Evolutionary conservation across 2,113 vertebrate genomes (phyloP), one percentile per base, ranked within the genome.

Genomic region (Ictidomys tridecemlineatus): DNA sequence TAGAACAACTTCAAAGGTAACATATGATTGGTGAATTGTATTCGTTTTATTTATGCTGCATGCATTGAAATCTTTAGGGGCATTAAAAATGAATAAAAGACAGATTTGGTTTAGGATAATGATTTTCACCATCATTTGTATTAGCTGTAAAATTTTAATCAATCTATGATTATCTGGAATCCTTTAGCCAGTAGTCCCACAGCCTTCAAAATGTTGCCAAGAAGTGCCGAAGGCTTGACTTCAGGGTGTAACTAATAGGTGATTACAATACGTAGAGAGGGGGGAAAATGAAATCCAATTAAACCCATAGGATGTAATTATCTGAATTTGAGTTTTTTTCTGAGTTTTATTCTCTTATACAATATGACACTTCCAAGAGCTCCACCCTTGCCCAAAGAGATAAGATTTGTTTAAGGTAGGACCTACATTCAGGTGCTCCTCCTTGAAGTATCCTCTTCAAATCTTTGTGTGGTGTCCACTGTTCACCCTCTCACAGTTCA

Each of bases 71-170:
- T 76, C 34, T 89, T 96, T 58, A 24, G n/a, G 26, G 12, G 37
- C 22, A 74, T 87, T 87, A 39, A 84, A 93, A 85, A 93, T 83
- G 85, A 92, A 63, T 56, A 37, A 61, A 63, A 65, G 37, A 90
- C 39, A 72, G 28, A 85, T 37, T 93, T 83, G 56, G 16, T 53
- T 53, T 56, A 48, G 24, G 3, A 48, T 48, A 77, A 58, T 91
- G 61, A 78, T 85, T 92, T 94, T 83, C 58, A 85, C 89, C 73
- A 39, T 96, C 16, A 89, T 14, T 85, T 95, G 7, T 61, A 69
- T 48, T 42, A 34, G 11, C 26, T 78, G 11, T 96, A 77, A 92
- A 69, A 85, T 78, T 88, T 58, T 80, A 84, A 85, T 72, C 48
- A 26, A 56, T 93, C 28, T 85, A 39, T 65, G 58, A 58, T 32